Conservation (phyloP, 2,888 invertebrate genomes). For the Zhuqinia jingwanae region DNA sequence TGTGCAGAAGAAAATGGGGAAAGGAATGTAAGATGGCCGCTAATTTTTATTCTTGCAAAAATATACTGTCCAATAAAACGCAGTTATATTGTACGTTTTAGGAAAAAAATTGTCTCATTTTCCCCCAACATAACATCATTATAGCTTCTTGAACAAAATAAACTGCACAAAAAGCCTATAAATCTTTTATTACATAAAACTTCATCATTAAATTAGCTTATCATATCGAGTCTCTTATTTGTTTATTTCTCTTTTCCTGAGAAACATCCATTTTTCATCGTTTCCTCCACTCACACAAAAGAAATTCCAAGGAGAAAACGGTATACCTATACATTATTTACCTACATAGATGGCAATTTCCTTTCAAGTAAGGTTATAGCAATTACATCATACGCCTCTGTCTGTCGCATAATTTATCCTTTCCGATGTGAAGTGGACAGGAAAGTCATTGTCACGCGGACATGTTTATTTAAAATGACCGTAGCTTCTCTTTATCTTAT, state of each 20-base stretch:
- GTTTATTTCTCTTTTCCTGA: slow-evolving; percentile 40
- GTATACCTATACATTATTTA: no score
- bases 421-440: slow-evolving; percentile 25
- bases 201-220: slow-evolving; percentile 48
- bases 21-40: not conserved
- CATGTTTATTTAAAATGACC: slow-evolving; percentile 41
- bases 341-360: not conserved
- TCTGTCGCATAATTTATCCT: slow-evolving; percentile 53
- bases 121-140: not conserved
- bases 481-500: not conserved
- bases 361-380: not conserved
- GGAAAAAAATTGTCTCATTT: not conserved
- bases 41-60: not conserved
- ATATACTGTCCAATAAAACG: not conserved
- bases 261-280: slow-evolving; percentile 23
- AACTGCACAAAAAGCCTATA: no score
- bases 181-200: slow-evolving; percentile 22
- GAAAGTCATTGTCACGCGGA: slow-evolving; percentile 48
- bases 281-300: slow-evolving; percentile 11
- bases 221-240: slow-evolving; percentile 42
- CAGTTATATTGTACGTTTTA: not conserved
- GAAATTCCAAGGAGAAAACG: slow-evolving; percentile 9
- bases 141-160: no score
- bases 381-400: slow-evolving; percentile 29
- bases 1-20: not conserved